Evolutionary conservation across 2,113 vertebrate species (phyloP).

Genomic region (Mormyrus lacerda): DNA sequence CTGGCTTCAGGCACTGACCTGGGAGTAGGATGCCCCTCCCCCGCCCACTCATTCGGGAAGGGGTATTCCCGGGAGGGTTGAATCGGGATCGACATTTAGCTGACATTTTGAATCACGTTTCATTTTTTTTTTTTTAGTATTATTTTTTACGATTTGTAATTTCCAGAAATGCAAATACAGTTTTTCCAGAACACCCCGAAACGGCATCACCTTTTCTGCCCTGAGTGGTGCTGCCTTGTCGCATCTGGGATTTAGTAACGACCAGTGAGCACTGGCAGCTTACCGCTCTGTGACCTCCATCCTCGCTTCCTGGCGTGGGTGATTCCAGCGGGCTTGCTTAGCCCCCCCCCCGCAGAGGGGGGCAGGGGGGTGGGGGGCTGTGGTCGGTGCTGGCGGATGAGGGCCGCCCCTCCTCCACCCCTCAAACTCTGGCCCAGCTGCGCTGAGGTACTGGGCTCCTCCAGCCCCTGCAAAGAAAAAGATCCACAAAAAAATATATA

Average conservation of each 20-base stretch:
- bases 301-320: neutral
- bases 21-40: neutral
- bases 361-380: neutral
- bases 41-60: neutral
- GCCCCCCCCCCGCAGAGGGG: neutral
- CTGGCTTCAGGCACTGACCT: neutral
- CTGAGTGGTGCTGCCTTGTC: neutral
- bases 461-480: neutral
- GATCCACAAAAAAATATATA: neutral
- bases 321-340: neutral
- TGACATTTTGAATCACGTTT: neutral
- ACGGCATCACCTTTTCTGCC: neutral
- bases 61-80: neutral
- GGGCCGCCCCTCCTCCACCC: neutral
- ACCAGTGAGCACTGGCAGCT: neutral
- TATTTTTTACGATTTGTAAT: neutral
- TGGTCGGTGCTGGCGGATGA: neutral
- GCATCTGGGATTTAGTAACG: neutral
- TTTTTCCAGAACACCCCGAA: neutral
- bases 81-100: neutral
- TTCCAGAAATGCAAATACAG: neutral
- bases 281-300: neutral
- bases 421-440: neutral
- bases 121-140: neutral
- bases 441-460: neutral